A percentile compares a stretch with the other conserved stretches of the same genome.
phyloP scores from a whole-genome alignment of 1,140 invertebrate species.

The Yoshiicerus persimilis region DNA sequence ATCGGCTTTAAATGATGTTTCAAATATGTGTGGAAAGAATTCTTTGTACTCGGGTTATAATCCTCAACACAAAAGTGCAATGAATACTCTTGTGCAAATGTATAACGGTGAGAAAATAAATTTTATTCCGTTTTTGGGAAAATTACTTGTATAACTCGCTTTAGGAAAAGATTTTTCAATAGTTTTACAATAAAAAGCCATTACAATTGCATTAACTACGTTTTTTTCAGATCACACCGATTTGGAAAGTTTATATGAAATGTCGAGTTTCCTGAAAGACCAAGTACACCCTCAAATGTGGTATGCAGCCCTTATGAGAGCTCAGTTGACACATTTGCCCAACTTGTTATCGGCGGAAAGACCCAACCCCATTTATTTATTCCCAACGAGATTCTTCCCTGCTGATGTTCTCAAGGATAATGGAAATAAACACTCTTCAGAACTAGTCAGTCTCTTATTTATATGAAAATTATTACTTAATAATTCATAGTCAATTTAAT shows the following conservation, averaged over 20 bases:
- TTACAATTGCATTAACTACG: no score
- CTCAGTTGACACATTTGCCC: not conserved
- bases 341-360: not conserved
- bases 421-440: not conserved
- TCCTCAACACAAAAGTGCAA: not conserved
- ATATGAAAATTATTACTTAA: not conserved
- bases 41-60: not conserved
- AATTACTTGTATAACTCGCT: no score
- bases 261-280: not conserved
- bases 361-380: not conserved
- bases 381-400: not conserved
- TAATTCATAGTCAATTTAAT: not conserved
- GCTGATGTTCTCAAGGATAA: not conserved
- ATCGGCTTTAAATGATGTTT: not conserved
- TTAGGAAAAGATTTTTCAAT: no score
- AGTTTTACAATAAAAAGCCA: no score
- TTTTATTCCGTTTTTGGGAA: not conserved
- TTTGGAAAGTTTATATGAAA: not conserved
- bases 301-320: not conserved
- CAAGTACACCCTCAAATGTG: not conserved
- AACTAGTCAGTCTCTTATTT: not conserved
- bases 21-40: not conserved
- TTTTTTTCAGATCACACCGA: not conserved
- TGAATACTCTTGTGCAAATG: not conserved
- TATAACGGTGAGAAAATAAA: not conserved